phyloP scores from a whole-genome alignment of 2,888 invertebrate species.

The Halictus quadricinctus region DNA sequence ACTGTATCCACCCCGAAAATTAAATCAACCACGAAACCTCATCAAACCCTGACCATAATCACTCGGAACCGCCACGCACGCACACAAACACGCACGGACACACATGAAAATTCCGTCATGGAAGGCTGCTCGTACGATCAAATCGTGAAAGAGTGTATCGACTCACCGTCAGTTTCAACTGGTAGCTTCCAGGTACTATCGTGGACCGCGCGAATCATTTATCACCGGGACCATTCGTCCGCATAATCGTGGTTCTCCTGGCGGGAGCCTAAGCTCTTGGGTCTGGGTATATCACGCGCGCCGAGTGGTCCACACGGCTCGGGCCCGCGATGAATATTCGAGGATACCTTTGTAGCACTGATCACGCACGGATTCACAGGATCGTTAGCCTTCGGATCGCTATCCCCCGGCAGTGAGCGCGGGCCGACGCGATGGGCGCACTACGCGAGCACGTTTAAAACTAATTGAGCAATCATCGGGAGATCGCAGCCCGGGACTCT shows the following conservation, averaged over 20 bases:
- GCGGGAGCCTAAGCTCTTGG: slow-evolving; percentile 26
- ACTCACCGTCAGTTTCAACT: slow-evolving; percentile 76
- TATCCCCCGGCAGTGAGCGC: slow-evolving; percentile 13
- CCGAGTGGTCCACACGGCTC: slow-evolving; percentile 47
- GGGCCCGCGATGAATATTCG: slow-evolving; percentile 31
- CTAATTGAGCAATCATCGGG: slow-evolving; percentile 71
- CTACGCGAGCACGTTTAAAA: slow-evolving; percentile 58
- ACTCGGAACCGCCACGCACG: too few relatives aligned
- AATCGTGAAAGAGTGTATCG: slow-evolving; percentile 1
- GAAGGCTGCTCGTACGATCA: background rate
- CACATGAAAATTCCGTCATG: background rate
- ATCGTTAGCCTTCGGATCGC: slow-evolving; percentile 27
- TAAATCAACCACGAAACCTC: too few relatives aligned
- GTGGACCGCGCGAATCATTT: slow-evolving; percentile 76
- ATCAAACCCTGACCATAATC: too few relatives aligned
- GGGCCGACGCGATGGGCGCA: slow-evolving; percentile 52
- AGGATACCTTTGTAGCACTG: slow-evolving; percentile 49
- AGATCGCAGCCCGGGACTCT: slow-evolving; percentile 5
- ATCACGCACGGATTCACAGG: slow-evolving; percentile 60
- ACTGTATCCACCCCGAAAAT: too few relatives aligned
- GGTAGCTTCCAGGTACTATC: slow-evolving; percentile 71
- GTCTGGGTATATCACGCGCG: slow-evolving; percentile 51
- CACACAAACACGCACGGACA: background rate
- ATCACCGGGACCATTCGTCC: slow-evolving; percentile 73
- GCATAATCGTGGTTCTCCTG: slow-evolving; percentile 55